Evolutionary conservation across 2,888 invertebrate species (phyloP), one percentile per base, ranked within the genome.

Genomic region (Cosmorhoe ocellata): DNA sequence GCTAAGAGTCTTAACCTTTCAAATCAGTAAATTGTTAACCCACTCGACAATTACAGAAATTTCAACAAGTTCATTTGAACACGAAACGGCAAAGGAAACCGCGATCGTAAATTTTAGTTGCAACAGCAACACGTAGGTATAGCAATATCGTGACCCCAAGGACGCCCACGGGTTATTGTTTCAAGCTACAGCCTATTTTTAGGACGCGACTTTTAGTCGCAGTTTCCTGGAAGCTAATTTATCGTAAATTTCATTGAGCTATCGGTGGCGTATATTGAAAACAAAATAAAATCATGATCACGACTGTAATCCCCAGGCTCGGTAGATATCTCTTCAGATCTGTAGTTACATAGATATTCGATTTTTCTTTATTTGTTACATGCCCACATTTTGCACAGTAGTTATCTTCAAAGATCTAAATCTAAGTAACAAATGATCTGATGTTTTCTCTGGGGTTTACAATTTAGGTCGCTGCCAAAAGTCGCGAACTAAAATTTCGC

Each of bases 111-210:
- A 61, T 61, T 48, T 52, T 47, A 52, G 56, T 61, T 61, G 50
- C 61, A 58, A 61, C 56, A 61, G 54, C 55, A 56, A 58, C 51
- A 48, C 52, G 48, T 51, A 51, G 52, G 58, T 55, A 50, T 58
- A 58, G 58, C 60, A 60, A 60, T 57, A 48, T 64, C 63, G 65
- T 66, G 65, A 63, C 51, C 58, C 51, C 53, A 53, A 42, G 49
- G 61, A 38, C 60, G 59, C 67, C 67, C 61, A 67, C 67, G 58
- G 54, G 49, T 58, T 62, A 62, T 66, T 66, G 66, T 67, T 63
- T 67, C 55, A 41, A 40, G 37, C 40, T 10, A 10, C 13, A 1
- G 7, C 10, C 26, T 13, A 31, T 26, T 24, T 33, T 2, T 22
- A 3, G 9, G 32, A 37, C 44, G 48, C 53, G 53, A 48, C 48